phyloP scores from a whole-genome alignment of 2,888 invertebrate species.

The Tupiocoris notatus region DNA sequence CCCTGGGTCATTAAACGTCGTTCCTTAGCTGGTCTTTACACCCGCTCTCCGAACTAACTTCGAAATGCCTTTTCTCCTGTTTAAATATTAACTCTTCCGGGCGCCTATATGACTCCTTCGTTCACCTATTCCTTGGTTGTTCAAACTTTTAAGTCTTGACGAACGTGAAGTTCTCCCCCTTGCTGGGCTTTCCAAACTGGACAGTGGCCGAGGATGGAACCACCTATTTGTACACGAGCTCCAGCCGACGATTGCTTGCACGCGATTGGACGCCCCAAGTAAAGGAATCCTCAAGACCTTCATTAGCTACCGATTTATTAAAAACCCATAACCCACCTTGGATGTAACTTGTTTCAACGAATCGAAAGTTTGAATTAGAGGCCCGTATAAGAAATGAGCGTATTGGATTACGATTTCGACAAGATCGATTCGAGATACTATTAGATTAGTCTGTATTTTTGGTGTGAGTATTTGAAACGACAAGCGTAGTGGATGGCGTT shows the following conservation, averaged over 20 bases:
- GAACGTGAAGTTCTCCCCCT: not conserved
- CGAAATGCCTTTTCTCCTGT: conserved; percentile 4
- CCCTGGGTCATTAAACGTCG: conserved; percentile 33
- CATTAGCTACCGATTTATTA: not conserved
- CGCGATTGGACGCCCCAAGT: not conserved
- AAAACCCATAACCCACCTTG: not conserved
- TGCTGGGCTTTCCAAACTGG: not conserved
- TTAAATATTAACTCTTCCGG: conserved; percentile 17
- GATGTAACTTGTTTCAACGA: too few relatives aligned
- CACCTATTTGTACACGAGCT: not conserved
- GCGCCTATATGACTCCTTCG: conserved; percentile 23
- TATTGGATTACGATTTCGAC: not conserved
- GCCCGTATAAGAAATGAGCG: not conserved
- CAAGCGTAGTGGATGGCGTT: not conserved
- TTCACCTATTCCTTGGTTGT: not conserved
- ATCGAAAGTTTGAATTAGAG: not conserved
- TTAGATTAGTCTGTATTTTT: not conserved
- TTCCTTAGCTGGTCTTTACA: conserved; percentile 26
- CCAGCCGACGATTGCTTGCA: not conserved
- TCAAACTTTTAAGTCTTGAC: conserved; percentile 2
- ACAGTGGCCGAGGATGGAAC: not conserved
- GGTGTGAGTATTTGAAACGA: not conserved
- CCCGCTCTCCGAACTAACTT: conserved; percentile 22
- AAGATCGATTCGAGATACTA: not conserved
- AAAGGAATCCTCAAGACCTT: not conserved